phyloP scores from a whole-genome alignment of 1,140 invertebrate genomes.

The Tetranychus urticae region DNA sequence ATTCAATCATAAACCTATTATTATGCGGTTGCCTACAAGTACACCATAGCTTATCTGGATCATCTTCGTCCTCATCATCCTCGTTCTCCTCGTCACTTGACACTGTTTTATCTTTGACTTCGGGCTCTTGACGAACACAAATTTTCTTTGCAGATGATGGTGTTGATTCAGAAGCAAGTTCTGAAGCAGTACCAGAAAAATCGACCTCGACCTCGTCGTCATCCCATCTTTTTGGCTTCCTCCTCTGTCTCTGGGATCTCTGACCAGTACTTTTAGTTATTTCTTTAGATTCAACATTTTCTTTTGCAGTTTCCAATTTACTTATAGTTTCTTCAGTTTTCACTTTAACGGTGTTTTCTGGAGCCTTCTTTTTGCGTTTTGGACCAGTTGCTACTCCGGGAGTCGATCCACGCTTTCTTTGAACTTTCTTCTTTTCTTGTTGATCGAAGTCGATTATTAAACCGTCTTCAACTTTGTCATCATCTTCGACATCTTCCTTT shows the following conservation, averaged over 20 bases:
- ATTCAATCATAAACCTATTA: slow-evolving; percentile 93
- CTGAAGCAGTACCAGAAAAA: background rate
- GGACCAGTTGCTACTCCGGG: too few relatives aligned
- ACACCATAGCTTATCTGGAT: slow-evolving; percentile 82
- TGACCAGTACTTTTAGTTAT: background rate
- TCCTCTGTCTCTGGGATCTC: slow-evolving; percentile 6
- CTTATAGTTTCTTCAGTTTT: too few relatives aligned
- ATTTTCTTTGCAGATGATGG: background rate
- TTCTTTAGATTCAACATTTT: too few relatives aligned
- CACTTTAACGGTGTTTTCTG: too few relatives aligned
- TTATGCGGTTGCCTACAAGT: slow-evolving; percentile 83
- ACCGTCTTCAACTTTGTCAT: too few relatives aligned
- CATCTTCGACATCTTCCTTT: too few relatives aligned
- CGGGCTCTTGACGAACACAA: background rate
- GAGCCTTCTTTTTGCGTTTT: too few relatives aligned
- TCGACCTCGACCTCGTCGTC: slow-evolving; percentile 23
- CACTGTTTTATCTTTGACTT: background rate
- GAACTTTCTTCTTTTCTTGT: too few relatives aligned
- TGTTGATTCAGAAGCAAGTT: background rate
- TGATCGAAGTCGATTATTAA: too few relatives aligned
- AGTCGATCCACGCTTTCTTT: too few relatives aligned
- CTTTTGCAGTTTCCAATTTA: too few relatives aligned
- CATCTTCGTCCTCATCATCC: slow-evolving; percentile 52
- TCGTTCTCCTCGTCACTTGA: slow-evolving; percentile 12
- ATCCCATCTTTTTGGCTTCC: slow-evolving; percentile 14